Percentiles rank a stretch among this genome's conserved stretches.
Conservation (phyloP, 1,140 invertebrate genomes). For the Hypothenemus hampei region DNA sequence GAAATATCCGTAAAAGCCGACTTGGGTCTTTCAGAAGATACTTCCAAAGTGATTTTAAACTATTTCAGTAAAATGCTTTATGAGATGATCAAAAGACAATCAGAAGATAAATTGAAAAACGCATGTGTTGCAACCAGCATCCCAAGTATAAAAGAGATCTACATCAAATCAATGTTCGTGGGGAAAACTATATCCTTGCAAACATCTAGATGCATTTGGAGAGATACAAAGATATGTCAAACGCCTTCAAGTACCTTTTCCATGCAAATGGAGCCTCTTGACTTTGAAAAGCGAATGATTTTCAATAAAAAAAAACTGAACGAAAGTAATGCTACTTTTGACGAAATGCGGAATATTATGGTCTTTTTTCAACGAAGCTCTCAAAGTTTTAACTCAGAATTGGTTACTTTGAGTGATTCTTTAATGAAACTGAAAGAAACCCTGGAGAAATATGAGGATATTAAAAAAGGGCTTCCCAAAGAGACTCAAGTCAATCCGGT, state of each 20-base stretch:
- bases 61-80: constrained; percentile 10
- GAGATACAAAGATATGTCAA: constrained; percentile 5
- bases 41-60: not conserved
- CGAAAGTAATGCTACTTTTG: constrained; percentile 7
- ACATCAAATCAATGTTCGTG: not conserved
- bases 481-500: constrained; percentile 6
- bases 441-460: constrained; percentile 11
- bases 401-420: not conserved
- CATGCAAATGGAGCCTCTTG: not conserved
- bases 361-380: constrained; percentile 4
- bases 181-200: constrained; percentile 6
- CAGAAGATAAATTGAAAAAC: not conserved
- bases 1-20: constrained; percentile 1
- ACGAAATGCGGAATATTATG: too few relatives aligned
- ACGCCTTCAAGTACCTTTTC: constrained; percentile 13
- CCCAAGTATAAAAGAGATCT: not conserved
- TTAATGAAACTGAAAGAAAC: constrained; percentile 20
- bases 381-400: not conserved
- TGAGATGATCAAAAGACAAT: constrained; percentile 13
- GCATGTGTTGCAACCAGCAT: not conserved
- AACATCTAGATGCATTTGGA: constrained; percentile 10
- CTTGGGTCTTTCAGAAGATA: not conserved
- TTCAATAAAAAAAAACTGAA: not conserved
- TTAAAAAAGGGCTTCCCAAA: constrained; percentile 9
- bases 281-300: not conserved